Conservation (phyloP, 2,888 invertebrate species). For the Eristalinus aeneus region DNA sequence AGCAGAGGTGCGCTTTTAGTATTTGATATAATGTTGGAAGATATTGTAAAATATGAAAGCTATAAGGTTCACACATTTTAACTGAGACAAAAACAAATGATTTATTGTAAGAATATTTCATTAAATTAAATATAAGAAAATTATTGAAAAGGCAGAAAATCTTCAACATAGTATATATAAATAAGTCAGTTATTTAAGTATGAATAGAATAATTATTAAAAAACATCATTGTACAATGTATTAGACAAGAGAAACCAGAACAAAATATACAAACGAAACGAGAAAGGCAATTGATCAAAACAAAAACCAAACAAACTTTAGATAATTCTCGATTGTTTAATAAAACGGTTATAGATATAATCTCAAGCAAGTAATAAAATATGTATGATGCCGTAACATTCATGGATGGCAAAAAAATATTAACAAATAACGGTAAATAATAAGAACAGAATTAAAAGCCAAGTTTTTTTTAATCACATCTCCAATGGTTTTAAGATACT, state of each 20-base stretch:
- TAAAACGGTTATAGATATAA: conserved; percentile 20
- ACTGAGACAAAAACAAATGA: background rate
- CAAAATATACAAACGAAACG: background rate
- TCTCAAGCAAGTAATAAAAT: background rate
- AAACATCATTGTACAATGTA: conserved; percentile 19
- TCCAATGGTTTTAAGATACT: conserved; percentile 32
- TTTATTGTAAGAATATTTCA: background rate
- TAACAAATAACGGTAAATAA: background rate
- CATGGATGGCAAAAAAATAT: background rate
- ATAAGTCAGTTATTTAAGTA: conserved; percentile 22
- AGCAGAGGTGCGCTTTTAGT: conserved; percentile 2
- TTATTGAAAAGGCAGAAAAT: background rate
- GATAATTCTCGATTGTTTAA: conserved; percentile 31
- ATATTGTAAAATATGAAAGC: conserved; percentile 17
- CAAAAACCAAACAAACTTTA: conserved; percentile 16
- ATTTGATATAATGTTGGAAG: conserved; percentile 4
- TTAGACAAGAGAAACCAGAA: conserved; percentile 16
- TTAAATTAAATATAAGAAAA: background rate
- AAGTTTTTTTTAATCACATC: conserved; percentile 25
- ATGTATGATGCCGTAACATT: background rate
- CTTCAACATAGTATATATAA: conserved; percentile 27
- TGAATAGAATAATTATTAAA: conserved; percentile 25
- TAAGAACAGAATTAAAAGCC: conserved; percentile 8
- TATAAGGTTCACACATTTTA: background rate
- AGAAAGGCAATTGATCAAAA: conserved; percentile 19